Conservation (phyloP, 1,140 invertebrate genomes). For the Drosophila equinoxialis region DNA sequence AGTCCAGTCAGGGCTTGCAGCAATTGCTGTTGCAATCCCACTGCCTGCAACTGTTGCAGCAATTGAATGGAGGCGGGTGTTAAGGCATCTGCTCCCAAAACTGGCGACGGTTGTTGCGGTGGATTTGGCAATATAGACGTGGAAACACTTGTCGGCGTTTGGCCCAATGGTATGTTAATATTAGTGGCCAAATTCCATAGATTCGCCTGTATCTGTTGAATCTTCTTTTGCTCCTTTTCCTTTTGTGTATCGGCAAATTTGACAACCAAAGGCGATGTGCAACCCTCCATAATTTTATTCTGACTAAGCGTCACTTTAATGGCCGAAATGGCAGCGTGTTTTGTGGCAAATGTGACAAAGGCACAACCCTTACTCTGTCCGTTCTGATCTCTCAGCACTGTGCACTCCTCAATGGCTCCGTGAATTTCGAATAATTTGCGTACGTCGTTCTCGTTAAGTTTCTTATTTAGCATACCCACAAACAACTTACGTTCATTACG, state of each 20-base stretch:
- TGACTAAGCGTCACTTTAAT: conserved; percentile 97
- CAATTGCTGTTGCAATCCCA: conserved; percentile 89
- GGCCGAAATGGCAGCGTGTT: conserved; percentile 97
- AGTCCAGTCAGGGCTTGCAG: conserved; percentile 83
- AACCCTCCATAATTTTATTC: conserved; percentile 99
- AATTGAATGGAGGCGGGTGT: conserved; percentile 88
- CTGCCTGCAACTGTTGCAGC: conserved; percentile 90
- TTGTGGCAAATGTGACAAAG: conserved; percentile 98
- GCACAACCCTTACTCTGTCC: conserved; percentile 98
- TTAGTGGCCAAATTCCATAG: conserved; percentile 91
- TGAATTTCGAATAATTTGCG: conserved; percentile 95
- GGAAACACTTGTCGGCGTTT: conserved; percentile 83
- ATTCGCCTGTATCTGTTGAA: conserved; percentile 95
- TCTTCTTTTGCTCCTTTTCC: conserved; percentile 98
- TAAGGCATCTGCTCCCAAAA: conserved; percentile 86
- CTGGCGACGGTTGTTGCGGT: conserved; percentile 79
- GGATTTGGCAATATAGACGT: conserved; percentile 85
- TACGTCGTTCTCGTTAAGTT: conserved; percentile 98
- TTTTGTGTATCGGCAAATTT: conserved; percentile 99
- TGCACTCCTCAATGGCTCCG: conserved; percentile 99
- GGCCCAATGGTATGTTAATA: conserved; percentile 84
- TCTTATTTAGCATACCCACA: conserved; percentile 99
- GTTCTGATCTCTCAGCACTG: conserved; percentile 96
- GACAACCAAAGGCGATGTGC: conserved; percentile 97
- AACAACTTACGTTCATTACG: conserved; percentile 99